These are phyloP conservation scores for Nesoenas mayeri DNA, from an alignment of 2,113 vertebrate species.

Conservation along the genomic window DNA sequence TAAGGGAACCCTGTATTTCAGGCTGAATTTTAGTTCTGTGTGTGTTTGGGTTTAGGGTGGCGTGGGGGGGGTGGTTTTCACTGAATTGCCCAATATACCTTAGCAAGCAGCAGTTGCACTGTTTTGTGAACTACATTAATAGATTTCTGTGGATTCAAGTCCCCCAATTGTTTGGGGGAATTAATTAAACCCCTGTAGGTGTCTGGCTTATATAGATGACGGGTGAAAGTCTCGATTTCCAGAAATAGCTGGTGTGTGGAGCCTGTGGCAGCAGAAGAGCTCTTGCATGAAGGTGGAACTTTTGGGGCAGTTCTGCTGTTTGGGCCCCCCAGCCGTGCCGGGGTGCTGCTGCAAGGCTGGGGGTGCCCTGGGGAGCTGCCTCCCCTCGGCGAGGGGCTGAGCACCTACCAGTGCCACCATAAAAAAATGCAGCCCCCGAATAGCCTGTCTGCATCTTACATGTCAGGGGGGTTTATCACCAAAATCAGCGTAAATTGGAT, in stretches of 20 bases:
- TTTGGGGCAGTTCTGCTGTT: background rate
- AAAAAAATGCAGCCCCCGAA: too few species aligned
- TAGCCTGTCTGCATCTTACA: background rate
- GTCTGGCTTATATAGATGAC: background rate
- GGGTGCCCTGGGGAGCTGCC: background rate
- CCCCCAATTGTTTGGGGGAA: background rate
- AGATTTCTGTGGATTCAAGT: background rate
- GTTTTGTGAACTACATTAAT: background rate
- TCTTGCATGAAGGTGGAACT: background rate
- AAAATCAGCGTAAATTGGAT: background rate
- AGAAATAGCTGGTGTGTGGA: background rate
- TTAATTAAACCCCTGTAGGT: background rate
- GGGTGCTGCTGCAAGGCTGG: background rate
- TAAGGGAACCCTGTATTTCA: background rate
- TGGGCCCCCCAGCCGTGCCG: rapidly evolving
- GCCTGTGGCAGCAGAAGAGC: background rate
- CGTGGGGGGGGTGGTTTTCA: rapidly evolving
- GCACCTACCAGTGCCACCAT: background rate
- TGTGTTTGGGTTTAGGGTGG: background rate
- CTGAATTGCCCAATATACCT: slow-evolving; percentile 19
- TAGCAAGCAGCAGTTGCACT: slow-evolving; percentile 27
- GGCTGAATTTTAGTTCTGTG: background rate
- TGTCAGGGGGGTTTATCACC: background rate
- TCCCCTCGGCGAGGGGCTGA: background rate
- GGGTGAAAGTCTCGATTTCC: slow-evolving; percentile 4